phyloP scores from a whole-genome alignment of 2,797 vertebrate species.

The Poeciliopsis gracilis region DNA sequence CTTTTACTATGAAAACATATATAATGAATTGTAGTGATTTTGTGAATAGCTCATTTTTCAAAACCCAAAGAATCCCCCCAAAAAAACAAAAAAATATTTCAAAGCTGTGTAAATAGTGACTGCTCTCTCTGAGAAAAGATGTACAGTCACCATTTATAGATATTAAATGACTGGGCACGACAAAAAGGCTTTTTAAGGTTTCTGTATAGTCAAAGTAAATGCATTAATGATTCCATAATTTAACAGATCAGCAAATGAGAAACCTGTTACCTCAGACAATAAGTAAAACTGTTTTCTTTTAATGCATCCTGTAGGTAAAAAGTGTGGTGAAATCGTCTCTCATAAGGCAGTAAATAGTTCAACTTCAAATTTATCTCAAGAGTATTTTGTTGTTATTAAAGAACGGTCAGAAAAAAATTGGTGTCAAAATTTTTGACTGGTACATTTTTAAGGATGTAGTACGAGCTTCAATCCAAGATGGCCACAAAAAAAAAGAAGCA shows the following conservation, averaged over 20 bases:
- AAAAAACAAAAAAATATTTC: not conserved
- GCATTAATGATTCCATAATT: not conserved
- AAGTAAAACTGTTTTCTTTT: not conserved
- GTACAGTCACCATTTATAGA: no score
- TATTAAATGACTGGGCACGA: not conserved
- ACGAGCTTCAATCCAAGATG: not conserved
- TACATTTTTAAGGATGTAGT: not conserved
- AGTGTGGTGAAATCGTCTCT: not conserved
- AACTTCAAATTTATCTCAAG: no score
- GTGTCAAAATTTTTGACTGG: not conserved
- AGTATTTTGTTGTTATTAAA: not conserved
- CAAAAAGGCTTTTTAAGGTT: not conserved
- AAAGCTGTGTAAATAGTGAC: not conserved
- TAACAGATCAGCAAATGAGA: not conserved
- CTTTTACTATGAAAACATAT: not conserved
- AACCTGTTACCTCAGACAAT: not conserved
- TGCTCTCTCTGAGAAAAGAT: not conserved
- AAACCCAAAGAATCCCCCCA: not conserved
- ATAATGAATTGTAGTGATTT: not conserved
- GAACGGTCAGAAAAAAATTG: not conserved
- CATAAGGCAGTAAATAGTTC: not conserved
- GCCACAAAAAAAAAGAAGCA: not conserved
- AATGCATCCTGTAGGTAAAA: not conserved
- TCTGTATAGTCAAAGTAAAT: not conserved
- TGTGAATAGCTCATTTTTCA: not conserved